A percentile compares a stretch with the other conserved stretches of the same genome.
Evolutionary conservation across 2,113 vertebrate species (phyloP).

Genomic region (Myodes glareolus): DNA sequence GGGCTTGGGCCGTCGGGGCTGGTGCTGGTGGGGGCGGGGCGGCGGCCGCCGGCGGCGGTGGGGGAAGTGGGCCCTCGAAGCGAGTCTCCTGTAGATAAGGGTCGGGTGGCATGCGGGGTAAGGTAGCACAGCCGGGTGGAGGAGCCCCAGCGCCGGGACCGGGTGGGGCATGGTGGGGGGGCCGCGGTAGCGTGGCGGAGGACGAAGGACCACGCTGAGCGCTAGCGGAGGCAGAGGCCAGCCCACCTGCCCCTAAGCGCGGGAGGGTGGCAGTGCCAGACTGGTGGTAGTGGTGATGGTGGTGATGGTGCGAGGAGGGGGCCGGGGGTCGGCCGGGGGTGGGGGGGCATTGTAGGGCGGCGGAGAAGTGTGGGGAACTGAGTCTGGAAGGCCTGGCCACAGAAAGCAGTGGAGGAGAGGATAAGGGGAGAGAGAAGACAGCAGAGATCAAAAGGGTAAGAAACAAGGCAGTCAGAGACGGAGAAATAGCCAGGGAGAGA

Average conservation of each 20-base stretch:
- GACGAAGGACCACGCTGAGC: conserved; percentile 83
- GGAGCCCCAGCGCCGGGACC: conserved; percentile 87
- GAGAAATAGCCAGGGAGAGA: conserved; percentile 39
- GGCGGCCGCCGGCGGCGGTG: conserved; percentile 84
- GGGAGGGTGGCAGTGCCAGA: conserved; percentile 89
- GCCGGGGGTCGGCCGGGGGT: conserved; percentile 75
- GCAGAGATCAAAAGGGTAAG: neutral
- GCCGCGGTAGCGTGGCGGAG: conserved; percentile 91
- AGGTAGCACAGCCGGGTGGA: conserved; percentile 86
- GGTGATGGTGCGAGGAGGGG: conserved; percentile 82
- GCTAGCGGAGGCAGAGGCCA: conserved; percentile 83
- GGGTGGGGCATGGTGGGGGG: conserved; percentile 90
- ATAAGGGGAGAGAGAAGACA: neutral
- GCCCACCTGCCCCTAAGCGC: conserved; percentile 87
- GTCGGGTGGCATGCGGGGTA: conserved; percentile 89
- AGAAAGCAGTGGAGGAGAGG: neutral
- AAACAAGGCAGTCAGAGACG: neutral
- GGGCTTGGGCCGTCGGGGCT: conserved; percentile 85
- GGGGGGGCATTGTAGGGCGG: conserved; percentile 89
- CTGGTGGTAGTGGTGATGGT: conserved; percentile 87
- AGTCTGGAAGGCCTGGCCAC: conserved; percentile 89
- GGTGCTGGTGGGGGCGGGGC: conserved; percentile 86
- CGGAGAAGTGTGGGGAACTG: conserved; percentile 90
- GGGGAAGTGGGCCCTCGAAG: conserved; percentile 79
- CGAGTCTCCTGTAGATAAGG: conserved; percentile 84